Evolutionary conservation across 23 tunicate genomes (phyloP).

Genomic region (Clavelina lepadiformis): DNA sequence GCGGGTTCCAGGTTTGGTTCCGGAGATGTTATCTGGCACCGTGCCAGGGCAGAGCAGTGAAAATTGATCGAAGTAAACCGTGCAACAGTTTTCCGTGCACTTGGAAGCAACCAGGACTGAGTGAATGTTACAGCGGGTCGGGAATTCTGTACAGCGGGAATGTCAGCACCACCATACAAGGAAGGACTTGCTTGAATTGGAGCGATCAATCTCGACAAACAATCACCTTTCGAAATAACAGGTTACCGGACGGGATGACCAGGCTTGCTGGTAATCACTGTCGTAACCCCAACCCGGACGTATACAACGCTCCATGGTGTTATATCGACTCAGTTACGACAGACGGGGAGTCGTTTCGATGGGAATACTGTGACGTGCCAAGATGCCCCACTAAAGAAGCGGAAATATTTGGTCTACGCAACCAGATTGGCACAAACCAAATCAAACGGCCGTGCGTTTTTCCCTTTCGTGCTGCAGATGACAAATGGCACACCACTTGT

Average conservation of each 20-base stretch:
- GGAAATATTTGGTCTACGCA: constrained; percentile 26
- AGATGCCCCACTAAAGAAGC: constrained; percentile 39
- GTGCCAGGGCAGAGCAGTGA: constrained; percentile 40
- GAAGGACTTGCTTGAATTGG: constrained; percentile 29
- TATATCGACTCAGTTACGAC: no score
- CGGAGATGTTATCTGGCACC: constrained; percentile 54
- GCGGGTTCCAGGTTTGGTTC: constrained; percentile 31
- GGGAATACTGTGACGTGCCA: constrained; percentile 69
- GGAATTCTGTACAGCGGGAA: constrained; percentile 63
- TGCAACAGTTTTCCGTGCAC: constrained; percentile 67
- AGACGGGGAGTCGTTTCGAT: not conserved
- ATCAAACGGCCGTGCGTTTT: constrained; percentile 47
- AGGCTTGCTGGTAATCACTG: constrained; percentile 47
- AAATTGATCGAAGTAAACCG: constrained; percentile 7
- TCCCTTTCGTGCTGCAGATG: constrained; percentile 48
- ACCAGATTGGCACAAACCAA: not conserved
- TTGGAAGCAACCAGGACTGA: constrained; percentile 17
- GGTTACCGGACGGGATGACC: constrained; percentile 34
- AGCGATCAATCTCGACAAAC: not conserved
- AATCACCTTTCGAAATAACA: not conserved
- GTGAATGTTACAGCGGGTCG: constrained; percentile 58
- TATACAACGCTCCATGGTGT: constrained; percentile 61
- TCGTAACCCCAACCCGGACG: constrained; percentile 57
- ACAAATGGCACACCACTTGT: constrained; percentile 9
- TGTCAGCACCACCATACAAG: constrained; percentile 5